These are phyloP conservation scores for Halcyon smyrnensis DNA, from an alignment of 2,797 vertebrate species.

Conservation along the genomic window DNA sequence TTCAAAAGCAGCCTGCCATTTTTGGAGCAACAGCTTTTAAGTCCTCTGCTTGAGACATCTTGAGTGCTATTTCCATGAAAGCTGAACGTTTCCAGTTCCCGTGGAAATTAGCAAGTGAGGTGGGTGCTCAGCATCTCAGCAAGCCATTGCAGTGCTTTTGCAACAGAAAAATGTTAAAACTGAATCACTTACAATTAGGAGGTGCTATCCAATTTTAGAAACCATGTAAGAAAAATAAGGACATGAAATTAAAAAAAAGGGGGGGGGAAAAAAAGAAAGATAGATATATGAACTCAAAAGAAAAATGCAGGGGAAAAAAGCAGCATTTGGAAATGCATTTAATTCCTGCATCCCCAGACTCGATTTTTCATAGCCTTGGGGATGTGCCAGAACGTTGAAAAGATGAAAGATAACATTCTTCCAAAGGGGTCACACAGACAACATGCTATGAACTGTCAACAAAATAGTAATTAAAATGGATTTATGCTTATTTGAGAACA, in stretches of 20 bases:
- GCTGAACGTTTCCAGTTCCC: not conserved
- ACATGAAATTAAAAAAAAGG: not conserved
- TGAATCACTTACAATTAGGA: conserved; percentile 19
- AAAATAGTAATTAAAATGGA: not conserved
- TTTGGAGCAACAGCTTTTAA: conserved; percentile 55
- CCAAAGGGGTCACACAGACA: not conserved
- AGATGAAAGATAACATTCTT: conserved; percentile 45
- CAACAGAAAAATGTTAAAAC: conserved; percentile 26
- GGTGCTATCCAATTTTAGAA: conserved; percentile 23
- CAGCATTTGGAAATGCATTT: not conserved
- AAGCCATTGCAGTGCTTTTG: not conserved
- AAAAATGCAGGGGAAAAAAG: not conserved
- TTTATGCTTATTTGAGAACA: not conserved
- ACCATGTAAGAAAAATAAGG: not conserved
- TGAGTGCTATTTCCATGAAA: conserved; percentile 49
- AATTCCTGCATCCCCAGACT: conserved; percentile 19
- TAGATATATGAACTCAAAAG: not conserved
- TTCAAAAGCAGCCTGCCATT: conserved; percentile 42
- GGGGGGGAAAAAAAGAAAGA: no score
- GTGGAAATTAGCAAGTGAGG: conserved; percentile 35
- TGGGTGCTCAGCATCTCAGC: conserved; percentile 21
- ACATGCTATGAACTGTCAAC: not conserved
- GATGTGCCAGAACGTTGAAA: conserved; percentile 33
- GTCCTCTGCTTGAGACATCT: conserved; percentile 40
- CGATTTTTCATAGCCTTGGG: conserved; percentile 36